phyloP scores from a whole-genome alignment of 2,113 vertebrate genomes.

The Pitta sordida region DNA sequence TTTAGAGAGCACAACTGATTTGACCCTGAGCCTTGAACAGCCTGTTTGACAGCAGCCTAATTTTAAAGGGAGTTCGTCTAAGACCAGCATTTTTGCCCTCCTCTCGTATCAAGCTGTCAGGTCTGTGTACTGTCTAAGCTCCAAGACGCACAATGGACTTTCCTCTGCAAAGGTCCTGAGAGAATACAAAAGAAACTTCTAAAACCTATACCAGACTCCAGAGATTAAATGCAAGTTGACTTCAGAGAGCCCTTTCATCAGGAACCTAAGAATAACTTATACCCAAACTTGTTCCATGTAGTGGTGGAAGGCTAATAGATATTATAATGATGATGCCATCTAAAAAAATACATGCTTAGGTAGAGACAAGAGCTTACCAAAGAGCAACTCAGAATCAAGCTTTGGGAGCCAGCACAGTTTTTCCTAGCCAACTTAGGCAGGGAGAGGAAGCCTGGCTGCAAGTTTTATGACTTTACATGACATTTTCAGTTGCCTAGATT shows the following conservation, averaged over 20 bases:
- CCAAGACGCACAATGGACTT: background rate
- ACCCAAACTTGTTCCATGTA: background rate
- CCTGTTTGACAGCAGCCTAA: background rate
- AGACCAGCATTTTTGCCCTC: background rate
- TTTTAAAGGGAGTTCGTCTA: background rate
- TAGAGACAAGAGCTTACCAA: background rate
- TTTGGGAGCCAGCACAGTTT: background rate
- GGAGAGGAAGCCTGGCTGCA: background rate
- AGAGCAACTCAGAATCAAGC: background rate
- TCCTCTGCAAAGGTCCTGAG: background rate
- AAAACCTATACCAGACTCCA: background rate
- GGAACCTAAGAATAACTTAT: background rate
- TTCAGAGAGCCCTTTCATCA: background rate
- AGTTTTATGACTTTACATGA: background rate
- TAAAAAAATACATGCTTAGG: background rate
- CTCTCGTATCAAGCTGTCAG: background rate
- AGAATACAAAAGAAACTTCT: background rate
- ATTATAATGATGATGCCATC: background rate
- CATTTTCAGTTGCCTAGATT: background rate
- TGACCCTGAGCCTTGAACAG: background rate
- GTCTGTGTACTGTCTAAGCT: background rate
- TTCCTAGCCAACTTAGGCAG: background rate
- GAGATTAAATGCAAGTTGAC: background rate
- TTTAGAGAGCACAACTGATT: background rate
- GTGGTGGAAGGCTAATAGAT: background rate